A percentile compares a stretch with the other conserved stretches of the same genome.
Conservation (phyloP, 2,113 vertebrate genomes). For the Ochotona princeps region DNA sequence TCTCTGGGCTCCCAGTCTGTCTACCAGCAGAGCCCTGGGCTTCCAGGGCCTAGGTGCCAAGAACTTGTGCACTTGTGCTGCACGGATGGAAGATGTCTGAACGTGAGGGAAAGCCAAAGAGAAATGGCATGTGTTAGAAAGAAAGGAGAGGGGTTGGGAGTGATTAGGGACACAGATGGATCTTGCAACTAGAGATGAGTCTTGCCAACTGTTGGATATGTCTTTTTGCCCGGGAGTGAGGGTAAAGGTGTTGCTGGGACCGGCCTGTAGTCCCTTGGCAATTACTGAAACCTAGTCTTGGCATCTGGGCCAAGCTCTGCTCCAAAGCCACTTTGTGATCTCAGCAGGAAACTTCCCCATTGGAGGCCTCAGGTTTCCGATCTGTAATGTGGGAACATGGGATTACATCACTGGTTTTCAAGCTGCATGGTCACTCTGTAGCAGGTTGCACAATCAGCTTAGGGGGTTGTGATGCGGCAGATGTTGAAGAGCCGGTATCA, state of each 20-base stretch:
- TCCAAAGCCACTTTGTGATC: background rate
- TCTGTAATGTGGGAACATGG: background rate
- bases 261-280: background rate
- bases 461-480: background rate
- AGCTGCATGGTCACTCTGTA: background rate
- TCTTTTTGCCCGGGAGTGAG: background rate
- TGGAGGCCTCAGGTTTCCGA: background rate
- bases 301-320: background rate
- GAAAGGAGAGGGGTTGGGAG: background rate
- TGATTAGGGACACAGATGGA: background rate
- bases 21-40: background rate
- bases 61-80: background rate
- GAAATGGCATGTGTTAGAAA: background rate
- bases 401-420: background rate
- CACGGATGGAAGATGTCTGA: background rate
- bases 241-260: rapidly evolving
- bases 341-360: background rate
- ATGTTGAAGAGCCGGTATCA: background rate
- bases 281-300: background rate
- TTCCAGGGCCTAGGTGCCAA: background rate
- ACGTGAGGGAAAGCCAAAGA: background rate
- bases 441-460: slow-evolving; percentile 7
- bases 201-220: background rate
- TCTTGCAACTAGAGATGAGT: background rate
- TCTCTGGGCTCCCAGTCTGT: background rate